Evolutionary conservation across 2,113 vertebrate genomes (phyloP).

Genomic region (Serinus canaria): DNA sequence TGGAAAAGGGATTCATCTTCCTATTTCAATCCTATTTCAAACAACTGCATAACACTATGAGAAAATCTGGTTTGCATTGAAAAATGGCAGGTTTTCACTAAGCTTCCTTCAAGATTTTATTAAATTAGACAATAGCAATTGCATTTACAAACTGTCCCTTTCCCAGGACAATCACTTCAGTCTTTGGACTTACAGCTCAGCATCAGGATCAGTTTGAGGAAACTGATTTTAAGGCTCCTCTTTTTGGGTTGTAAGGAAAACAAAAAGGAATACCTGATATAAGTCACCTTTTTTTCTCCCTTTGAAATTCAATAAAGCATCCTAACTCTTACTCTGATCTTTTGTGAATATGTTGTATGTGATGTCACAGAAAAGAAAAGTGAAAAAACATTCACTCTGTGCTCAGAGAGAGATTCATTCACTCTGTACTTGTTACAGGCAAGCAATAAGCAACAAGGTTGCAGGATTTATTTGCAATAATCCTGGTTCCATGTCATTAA

Average conservation of each 20-base stretch:
- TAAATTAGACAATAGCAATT: neutral
- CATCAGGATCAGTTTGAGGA: neutral
- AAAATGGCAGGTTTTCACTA: neutral
- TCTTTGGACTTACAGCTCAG: neutral
- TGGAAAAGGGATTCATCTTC: neutral
- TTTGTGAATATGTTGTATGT: neutral
- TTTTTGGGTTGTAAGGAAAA: neutral
- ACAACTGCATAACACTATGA: neutral
- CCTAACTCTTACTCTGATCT: neutral
- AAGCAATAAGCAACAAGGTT: neutral
- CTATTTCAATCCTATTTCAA: neutral
- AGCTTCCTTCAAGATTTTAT: neutral
- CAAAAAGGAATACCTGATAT: accelerated
- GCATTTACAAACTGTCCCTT: neutral
- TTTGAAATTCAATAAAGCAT: neutral
- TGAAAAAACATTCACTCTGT: neutral
- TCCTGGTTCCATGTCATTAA: neutral
- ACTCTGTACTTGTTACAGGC: neutral
- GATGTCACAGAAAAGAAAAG: neutral
- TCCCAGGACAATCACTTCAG: neutral
- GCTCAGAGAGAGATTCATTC: neutral
- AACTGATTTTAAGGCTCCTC: neutral
- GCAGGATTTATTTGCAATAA: neutral
- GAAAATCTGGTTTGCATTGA: neutral
- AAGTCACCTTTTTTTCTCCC: neutral